phyloP scores from a whole-genome alignment of 2,113 vertebrate species.

The Pardalotus punctatus region DNA sequence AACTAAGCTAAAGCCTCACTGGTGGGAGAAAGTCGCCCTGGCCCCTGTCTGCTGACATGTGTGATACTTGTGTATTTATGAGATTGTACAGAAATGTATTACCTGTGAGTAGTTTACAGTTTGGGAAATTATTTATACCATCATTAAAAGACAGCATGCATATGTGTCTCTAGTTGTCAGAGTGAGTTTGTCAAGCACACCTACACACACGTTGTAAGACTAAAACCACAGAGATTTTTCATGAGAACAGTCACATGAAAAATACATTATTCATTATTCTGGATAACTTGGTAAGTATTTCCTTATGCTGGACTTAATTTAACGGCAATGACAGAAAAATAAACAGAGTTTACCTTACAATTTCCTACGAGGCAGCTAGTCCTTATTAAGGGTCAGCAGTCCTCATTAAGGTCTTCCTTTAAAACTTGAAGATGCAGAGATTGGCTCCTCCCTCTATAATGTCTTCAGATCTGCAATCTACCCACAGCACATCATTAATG shows the following conservation, averaged over 20 bases:
- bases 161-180: neutral
- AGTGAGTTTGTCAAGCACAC: neutral
- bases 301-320: neutral
- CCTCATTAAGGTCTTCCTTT: neutral
- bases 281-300: neutral
- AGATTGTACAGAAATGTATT: neutral
- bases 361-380: neutral
- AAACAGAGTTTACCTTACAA: neutral
- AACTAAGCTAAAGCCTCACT: neutral
- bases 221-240: neutral
- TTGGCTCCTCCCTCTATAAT: neutral
- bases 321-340: neutral
- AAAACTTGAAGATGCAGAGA: neutral
- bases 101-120: neutral
- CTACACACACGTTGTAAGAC: neutral
- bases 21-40: neutral
- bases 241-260: neutral
- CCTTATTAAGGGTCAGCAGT: neutral
- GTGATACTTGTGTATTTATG: neutral
- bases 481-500: neutral
- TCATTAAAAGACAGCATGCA: conserved; percentile 40
- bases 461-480: neutral
- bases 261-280: neutral
- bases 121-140: neutral
- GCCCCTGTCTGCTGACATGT: neutral